Base-by-base conservation (phyloP, 1,140 invertebrate genomes). In the Apolygus lucorum region DNA sequence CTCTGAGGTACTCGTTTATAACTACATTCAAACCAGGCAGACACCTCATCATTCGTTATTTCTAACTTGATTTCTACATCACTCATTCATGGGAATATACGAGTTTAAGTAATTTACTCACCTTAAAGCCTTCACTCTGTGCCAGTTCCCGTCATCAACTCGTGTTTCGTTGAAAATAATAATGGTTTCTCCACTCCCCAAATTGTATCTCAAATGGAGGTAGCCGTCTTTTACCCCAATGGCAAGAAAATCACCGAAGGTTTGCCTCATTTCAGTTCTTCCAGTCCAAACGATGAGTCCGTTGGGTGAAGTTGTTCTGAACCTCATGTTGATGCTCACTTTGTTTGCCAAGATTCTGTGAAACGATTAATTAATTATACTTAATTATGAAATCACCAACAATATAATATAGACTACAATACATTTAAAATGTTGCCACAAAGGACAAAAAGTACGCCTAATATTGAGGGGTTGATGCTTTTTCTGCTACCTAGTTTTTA, bases 121-220 rank as follows among this genome's bases (percentile, higher is more conserved):
- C 94, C 94, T 92, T 28, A 91, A 87, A 28, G 91, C 90, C 79
- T 88, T 85, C 26, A 96, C 85, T 70, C 90, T 84, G 79, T 98
- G 94, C 94, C 94, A 97, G 49, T 92, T 82, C 67, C 93, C 93
- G 79, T 97, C 93, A 79, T 94, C 90, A 28, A 96, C 85, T 78
- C 85, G 87, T n/a, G 91, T 90, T 71, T 85, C 83, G 81, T 96
- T 96, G 73, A 93, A 93, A 69, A 87, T 83, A 17, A 96, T 87
- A 42, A 86, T 81, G 1, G 89, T 86, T 75, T 92, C 90, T 70
- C 90, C 87, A 75, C 89, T 86, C 72, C 91, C 88, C 67, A 90
- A 81, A 77, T 90, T 88, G 75, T 89, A 88, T 80, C 87, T 84
- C 79, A 90, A 78, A 75, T 85, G 82, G 2, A 88, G 81, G 74